Evolutionary conservation across 2,113 vertebrate species (phyloP).

Genomic region (Panurus biarmicus): DNA sequence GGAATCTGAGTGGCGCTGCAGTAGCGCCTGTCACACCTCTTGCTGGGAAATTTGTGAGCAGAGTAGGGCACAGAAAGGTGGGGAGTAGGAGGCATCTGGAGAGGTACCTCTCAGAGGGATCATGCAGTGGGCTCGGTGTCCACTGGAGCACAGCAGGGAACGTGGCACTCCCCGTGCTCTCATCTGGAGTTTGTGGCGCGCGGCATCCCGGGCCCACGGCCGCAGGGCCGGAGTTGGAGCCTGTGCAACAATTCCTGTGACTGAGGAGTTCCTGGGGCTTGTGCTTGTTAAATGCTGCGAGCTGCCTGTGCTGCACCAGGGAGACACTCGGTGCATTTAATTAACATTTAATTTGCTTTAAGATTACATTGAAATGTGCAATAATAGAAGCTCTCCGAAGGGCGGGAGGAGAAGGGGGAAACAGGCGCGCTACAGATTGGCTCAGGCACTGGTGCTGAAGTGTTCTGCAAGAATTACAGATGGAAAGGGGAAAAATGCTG

Average conservation of each 20-base stretch:
- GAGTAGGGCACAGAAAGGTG: neutral
- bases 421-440: neutral
- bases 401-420: constrained; percentile 26
- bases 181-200: neutral
- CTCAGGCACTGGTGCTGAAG: constrained; percentile 4
- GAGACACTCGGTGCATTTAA: constrained; percentile 51
- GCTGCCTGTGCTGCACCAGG: neutral
- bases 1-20: neutral
- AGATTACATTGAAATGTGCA: constrained; percentile 59
- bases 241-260: neutral
- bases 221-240: fast-evolving
- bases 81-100: neutral
- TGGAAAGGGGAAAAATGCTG: constrained; percentile 8
- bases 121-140: fast-evolving
- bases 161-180: neutral
- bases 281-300: neutral
- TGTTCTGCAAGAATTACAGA: constrained; percentile 17
- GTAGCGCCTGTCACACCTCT: neutral
- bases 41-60: neutral
- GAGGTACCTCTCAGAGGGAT: neutral
- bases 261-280: neutral
- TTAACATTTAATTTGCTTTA: constrained; percentile 65
- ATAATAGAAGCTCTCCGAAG: constrained; percentile 51
- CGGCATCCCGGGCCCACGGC: neutral
- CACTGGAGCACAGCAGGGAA: neutral